Conservation (phyloP, 2,797 vertebrate species). For the Lithobates pipiens region DNA sequence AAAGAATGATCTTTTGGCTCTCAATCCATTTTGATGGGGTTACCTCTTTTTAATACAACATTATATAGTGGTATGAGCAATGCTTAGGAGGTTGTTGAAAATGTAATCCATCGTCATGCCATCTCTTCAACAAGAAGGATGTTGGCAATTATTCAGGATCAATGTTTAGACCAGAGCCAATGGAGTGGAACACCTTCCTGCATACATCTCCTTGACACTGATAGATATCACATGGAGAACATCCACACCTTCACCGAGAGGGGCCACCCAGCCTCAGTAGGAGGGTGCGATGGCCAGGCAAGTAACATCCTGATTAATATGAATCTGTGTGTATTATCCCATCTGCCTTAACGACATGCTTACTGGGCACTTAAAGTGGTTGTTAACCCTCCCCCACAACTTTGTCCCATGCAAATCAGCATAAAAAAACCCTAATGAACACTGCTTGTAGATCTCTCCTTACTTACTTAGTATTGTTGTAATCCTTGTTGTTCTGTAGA, state of each 20-base stretch:
- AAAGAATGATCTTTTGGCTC: too few relatives aligned
- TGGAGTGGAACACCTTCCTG: constrained; percentile 42
- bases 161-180: constrained; percentile 38
- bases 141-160: constrained; percentile 9
- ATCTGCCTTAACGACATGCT: too few relatives aligned
- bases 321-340: constrained; percentile 13
- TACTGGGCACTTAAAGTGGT: too few relatives aligned
- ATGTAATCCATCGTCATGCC: not conserved
- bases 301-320: constrained; percentile 42
- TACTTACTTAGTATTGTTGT: too few relatives aligned
- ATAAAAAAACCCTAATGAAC: too few relatives aligned
- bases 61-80: not conserved
- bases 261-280: not conserved
- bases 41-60: too few relatives aligned
- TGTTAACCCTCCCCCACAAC: too few relatives aligned
- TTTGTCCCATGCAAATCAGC: too few relatives aligned
- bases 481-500: too few relatives aligned
- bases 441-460: too few relatives aligned
- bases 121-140: not conserved
- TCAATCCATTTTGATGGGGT: too few relatives aligned
- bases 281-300: constrained; percentile 27
- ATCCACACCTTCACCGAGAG: constrained; percentile 20
- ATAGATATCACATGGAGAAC: not conserved
- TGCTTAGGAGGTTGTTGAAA: not conserved
- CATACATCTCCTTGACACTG: not conserved